Base-by-base conservation (phyloP, 2,113 vertebrate species). In the Kobus ellipsiprymnus region DNA sequence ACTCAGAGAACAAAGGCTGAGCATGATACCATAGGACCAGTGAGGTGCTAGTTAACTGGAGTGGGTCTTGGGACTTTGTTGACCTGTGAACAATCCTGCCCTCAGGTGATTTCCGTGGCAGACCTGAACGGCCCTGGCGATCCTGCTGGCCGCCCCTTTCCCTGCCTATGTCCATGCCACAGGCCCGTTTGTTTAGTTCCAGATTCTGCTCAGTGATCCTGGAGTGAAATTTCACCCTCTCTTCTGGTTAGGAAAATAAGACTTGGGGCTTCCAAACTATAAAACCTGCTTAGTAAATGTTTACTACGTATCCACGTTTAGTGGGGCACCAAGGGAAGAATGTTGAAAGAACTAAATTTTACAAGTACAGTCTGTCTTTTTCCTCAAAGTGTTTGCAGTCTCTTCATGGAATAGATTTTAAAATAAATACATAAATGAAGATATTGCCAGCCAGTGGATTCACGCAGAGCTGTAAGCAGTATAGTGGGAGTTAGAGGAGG, bases 211-310 rank as follows among this genome's bases (percentile, higher is more conserved):
- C 64, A 64, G 62, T 60, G 46, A 90, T 54, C 52, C 57, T 80
- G 9, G 52, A 64, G n/a, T 90, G 71, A 90, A 87, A 95, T 59
- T 84, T 84, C 46, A 78, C 36, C 21, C 27, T 86, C 40, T 55
- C 14, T 90, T 15, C 91, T 91, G 2, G 62, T 74, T 36, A 55
- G 25, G 85, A 96, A 95, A 81, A 85, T 36, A 83, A 89, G n/a
- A 25, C n/a, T 29, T 30, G 71, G 33, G 88, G 36, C 17, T 95
- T 87, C 74, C 50, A 17, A 89, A 30, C 21, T 77, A 59, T 23
- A 80, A 67, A 87, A 93, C 95, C 77, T 95, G 83, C 40, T 96
- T 81, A 81, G 86, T 93, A 95, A 95, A 94, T 97, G 87, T 93
- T 96, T 90, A 74, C 9, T 17, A 21, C 2, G 0, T 60, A 46